A percentile compares a stretch with the other conserved stretches of the same genome.
These are phyloP conservation scores for Anticlea derivata DNA, from an alignment of 2,888 invertebrate species.

Conservation along the genomic window DNA sequence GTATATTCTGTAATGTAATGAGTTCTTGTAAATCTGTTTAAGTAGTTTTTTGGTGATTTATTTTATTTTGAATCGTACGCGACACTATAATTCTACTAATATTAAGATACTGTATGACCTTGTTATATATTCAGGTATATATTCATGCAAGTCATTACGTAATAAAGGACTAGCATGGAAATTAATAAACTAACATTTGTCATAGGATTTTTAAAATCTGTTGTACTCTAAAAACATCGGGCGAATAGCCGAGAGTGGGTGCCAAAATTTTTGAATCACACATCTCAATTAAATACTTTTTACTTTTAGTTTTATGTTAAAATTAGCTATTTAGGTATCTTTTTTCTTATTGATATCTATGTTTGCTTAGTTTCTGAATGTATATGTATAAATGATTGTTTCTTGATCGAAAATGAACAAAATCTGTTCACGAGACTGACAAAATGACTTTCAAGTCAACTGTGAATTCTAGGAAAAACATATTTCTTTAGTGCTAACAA, in stretches of 20 bases:
- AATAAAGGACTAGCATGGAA: background rate
- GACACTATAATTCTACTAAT: constrained; percentile 4
- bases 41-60: constrained; percentile 18
- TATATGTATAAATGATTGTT: constrained; percentile 49
- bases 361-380: constrained; percentile 24
- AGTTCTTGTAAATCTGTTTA: constrained; percentile 35
- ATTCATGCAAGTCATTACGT: background rate
- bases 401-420: constrained; percentile 52
- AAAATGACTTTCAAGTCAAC: constrained; percentile 48
- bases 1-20: constrained; percentile 35
- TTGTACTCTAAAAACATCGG: background rate
- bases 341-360: constrained; percentile 19
- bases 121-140: background rate
- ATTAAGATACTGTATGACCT: constrained; percentile 3
- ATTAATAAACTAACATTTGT: background rate
- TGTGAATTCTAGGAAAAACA: constrained; percentile 41
- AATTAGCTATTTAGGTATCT: constrained; percentile 12
- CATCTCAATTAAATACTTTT: constrained; percentile 33
- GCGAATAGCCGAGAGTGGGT: too few species aligned
- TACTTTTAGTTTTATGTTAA: constrained; percentile 17
- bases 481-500: constrained; percentile 35
- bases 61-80: constrained; percentile 17
- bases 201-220: constrained; percentile 6
- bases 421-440: constrained; percentile 64
- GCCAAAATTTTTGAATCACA: constrained; percentile 11